Conservation (phyloP, 2,888 invertebrate genomes). For the Chloroclystis v-ata region DNA sequence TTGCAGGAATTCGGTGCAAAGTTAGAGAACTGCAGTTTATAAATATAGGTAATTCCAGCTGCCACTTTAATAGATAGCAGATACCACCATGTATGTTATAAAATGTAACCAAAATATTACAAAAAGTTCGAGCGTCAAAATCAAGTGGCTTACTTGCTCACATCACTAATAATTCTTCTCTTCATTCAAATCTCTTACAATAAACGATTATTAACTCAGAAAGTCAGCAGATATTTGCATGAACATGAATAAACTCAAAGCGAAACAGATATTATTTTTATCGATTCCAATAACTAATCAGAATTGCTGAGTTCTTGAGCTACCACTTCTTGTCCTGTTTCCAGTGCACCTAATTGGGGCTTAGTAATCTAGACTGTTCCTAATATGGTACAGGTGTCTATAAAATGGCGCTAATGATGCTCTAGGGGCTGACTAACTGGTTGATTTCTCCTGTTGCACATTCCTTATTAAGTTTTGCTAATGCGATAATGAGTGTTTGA, state of each 20-base stretch:
- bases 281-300: background rate
- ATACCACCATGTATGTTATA: too few species aligned
- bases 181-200: too few species aligned
- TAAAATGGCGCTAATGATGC: conserved; percentile 7
- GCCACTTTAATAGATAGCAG: too few species aligned
- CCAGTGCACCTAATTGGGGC: conserved; percentile 22
- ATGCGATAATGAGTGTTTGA: background rate
- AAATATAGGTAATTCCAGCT: too few species aligned
- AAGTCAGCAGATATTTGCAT: too few species aligned
- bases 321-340: background rate
- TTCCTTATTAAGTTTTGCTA: background rate
- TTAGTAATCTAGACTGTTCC: conserved; percentile 19
- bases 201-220: too few species aligned
- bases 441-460: background rate
- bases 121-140: too few species aligned
- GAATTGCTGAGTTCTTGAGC: background rate
- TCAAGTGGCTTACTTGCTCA: too few species aligned
- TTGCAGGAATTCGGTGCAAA: conserved; percentile 4
- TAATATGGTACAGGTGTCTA: conserved; percentile 21
- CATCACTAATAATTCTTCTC: too few species aligned
- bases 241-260: too few species aligned
- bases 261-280: too few species aligned
- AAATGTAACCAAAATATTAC: too few species aligned
- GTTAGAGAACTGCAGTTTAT: background rate
- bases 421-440: background rate